A percentile compares a stretch with the other conserved stretches of the same genome.
These are phyloP conservation scores for Psilanteris sp. DNA, from an alignment of 1,140 invertebrate genomes.

Conservation along the genomic window DNA sequence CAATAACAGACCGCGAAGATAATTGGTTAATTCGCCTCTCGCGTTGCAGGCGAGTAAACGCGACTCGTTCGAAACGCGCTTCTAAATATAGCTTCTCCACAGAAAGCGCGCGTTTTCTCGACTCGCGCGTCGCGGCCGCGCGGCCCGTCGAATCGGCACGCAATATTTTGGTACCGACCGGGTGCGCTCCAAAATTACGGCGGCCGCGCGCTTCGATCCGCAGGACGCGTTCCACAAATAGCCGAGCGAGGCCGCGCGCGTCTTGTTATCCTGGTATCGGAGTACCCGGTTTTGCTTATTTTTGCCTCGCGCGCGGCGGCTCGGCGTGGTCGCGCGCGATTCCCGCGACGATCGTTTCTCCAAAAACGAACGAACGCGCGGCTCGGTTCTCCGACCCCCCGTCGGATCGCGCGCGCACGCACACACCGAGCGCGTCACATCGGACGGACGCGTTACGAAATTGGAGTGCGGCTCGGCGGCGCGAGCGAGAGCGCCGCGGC, in stretches of 20 bases:
- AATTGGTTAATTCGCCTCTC: conserved; percentile 54
- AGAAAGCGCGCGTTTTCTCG: conserved; percentile 8
- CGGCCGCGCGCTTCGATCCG: too few species aligned
- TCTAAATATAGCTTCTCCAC: conserved; percentile 42
- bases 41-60: too few species aligned
- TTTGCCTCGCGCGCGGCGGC: conserved; percentile 6
- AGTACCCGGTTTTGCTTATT: conserved; percentile 22
- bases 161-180: too few species aligned
- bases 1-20: conserved; percentile 44
- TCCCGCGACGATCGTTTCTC: conserved; percentile 16
- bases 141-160: too few species aligned
- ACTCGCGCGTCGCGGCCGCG: too few species aligned
- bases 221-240: too few species aligned
- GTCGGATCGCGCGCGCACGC: conserved; percentile 29
- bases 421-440: conserved; percentile 38
- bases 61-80: conserved; percentile 7
- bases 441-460: conserved; percentile 50
- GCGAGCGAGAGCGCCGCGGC: too few species aligned
- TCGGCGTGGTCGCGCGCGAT: neutral
- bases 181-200: too few species aligned
- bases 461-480: conserved; percentile 35
- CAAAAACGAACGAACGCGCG: conserved; percentile 45
- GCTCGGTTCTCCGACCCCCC: conserved; percentile 38
- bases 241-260: too few species aligned
- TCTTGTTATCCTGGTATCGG: conserved; percentile 49